Evolutionary conservation across 1,140 invertebrate species (phyloP).

Genomic region (Zaprionus gabonicus): DNA sequence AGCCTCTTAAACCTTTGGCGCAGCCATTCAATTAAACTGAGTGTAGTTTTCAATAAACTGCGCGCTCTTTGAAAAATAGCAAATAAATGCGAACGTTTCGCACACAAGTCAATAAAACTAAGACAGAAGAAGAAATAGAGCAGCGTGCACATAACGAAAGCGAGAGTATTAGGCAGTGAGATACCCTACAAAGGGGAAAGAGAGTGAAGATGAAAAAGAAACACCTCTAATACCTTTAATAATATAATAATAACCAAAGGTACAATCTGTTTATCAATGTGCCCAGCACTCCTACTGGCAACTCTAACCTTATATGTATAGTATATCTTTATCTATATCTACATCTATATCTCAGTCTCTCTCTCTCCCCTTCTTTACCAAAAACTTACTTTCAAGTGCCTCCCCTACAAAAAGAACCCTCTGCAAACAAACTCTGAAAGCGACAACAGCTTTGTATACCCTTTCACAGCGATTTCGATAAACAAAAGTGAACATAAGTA

Average conservation of each 20-base stretch:
- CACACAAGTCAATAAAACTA: conserved; percentile 43
- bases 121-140: conserved; percentile 13
- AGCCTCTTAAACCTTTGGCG: conserved; percentile 52
- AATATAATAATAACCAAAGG: too few species aligned
- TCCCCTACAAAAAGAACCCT: neutral
- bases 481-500: conserved; percentile 47
- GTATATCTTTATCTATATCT: neutral
- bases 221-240: too few species aligned
- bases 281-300: neutral
- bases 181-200: conserved; percentile 13
- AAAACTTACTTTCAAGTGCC: neutral
- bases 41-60: conserved; percentile 80
- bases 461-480: conserved; percentile 9
- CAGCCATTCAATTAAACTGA: conserved; percentile 77
- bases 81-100: conserved; percentile 67
- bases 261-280: neutral
- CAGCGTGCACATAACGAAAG: neutral
- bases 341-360: neutral
- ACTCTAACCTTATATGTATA: neutral
- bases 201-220: too few species aligned
- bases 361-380: neutral
- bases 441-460: conserved; percentile 6
- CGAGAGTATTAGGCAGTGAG: neutral
- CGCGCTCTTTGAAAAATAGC: conserved; percentile 71
- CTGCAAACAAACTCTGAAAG: neutral